phyloP scores from a whole-genome alignment of 2,113 vertebrate genomes.

The Oncorhynchus tshawytscha region DNA sequence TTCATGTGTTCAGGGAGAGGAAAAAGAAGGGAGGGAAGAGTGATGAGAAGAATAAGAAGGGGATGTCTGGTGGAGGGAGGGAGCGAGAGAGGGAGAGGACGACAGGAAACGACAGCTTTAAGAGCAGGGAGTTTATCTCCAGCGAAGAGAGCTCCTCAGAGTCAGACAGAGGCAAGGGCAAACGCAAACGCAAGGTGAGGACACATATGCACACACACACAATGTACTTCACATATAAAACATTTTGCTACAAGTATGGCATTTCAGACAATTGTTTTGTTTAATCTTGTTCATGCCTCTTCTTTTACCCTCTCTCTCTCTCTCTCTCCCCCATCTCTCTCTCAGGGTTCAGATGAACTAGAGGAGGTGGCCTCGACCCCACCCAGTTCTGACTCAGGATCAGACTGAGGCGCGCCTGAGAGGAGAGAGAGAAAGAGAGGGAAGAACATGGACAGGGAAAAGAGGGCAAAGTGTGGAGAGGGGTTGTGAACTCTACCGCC shows the following conservation, averaged over 20 bases:
- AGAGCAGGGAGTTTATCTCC: slow-evolving; percentile 95
- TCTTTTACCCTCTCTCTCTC: too few relatives aligned
- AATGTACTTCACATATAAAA: too few relatives aligned
- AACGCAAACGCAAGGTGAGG: slow-evolving; percentile 55
- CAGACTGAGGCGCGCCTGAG: slow-evolving; percentile 62
- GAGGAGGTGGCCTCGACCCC: slow-evolving; percentile 79
- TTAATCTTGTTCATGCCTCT: too few relatives aligned
- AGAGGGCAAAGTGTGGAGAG: too few relatives aligned
- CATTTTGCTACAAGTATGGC: too few relatives aligned
- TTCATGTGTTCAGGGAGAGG: slow-evolving; percentile 60
- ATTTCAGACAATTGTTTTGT: too few relatives aligned
- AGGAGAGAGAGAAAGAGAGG: too few relatives aligned
- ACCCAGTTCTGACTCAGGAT: slow-evolving; percentile 85
- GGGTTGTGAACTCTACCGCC: too few relatives aligned
- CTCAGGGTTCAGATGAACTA: slow-evolving; percentile 79
- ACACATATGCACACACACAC: too few relatives aligned
- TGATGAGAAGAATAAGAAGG: slow-evolving; percentile 69
- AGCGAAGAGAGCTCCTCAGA: slow-evolving; percentile 89
- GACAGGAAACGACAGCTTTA: slow-evolving; percentile 78
- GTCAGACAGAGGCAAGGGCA: slow-evolving; percentile 70
- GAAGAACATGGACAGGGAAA: too few relatives aligned
- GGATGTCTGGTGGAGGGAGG: slow-evolving; percentile 73
- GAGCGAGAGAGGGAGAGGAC: slow-evolving; percentile 67
- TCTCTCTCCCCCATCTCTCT: too few relatives aligned
- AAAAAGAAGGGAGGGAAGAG: slow-evolving; percentile 64